Evolutionary conservation across 2,797 vertebrate genomes (phyloP).

Genomic region (Percopsis omiscomaycus): DNA sequence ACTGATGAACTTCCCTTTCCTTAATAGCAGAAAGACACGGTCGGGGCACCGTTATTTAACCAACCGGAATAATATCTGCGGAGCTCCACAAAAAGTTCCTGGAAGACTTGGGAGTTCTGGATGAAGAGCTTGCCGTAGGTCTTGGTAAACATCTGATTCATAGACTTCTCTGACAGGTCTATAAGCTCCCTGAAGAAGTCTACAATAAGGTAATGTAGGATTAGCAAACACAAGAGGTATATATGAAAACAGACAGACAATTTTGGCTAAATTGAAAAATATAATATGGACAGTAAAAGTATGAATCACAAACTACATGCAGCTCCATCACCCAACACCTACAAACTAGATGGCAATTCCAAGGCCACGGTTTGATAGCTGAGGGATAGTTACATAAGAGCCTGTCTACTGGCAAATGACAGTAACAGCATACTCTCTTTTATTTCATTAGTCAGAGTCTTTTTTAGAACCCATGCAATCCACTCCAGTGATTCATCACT

Average conservation of each 20-base stretch:
- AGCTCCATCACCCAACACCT: slow-evolving; percentile 30
- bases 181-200: slow-evolving; percentile 89
- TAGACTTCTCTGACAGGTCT: slow-evolving; percentile 83
- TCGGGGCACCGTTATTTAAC: background rate
- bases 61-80: slow-evolving; percentile 83
- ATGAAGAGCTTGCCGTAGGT: slow-evolving; percentile 87
- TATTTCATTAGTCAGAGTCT: slow-evolving; percentile 36
- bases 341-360: slow-evolving; percentile 26
- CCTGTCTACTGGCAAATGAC: slow-evolving; percentile 43
- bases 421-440: slow-evolving; percentile 47
- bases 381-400: slow-evolving; percentile 53
- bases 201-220: slow-evolving; percentile 24
- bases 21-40: no score
- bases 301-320: slow-evolving; percentile 27
- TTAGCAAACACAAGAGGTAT: background rate
- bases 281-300: slow-evolving; percentile 15
- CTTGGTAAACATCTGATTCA: slow-evolving; percentile 88
- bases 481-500: slow-evolving; percentile 65
- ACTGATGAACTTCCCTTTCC: no score
- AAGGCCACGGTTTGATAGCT: slow-evolving; percentile 40
- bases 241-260: no score
- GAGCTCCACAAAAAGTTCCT: slow-evolving; percentile 85
- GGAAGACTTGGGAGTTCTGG: slow-evolving; percentile 86
- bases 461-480: slow-evolving; percentile 48
- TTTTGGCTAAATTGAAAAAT: no score